A percentile compares a stretch with the other conserved stretches of the same genome.
phyloP scores from a whole-genome alignment of 2,797 vertebrate genomes.

The Girardinus metallicus region DNA sequence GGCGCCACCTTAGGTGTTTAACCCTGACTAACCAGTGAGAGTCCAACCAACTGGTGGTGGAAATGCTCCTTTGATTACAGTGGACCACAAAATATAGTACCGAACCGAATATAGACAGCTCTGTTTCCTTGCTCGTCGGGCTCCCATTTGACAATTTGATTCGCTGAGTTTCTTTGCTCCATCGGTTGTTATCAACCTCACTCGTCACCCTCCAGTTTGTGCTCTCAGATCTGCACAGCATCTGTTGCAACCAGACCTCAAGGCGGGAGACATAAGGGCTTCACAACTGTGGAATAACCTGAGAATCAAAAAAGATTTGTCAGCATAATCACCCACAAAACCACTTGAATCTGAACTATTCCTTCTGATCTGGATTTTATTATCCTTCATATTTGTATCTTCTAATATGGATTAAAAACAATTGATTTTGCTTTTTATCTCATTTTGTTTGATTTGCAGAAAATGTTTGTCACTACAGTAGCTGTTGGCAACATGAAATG shows the following conservation, averaged over 20 bases:
- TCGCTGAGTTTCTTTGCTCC: not conserved
- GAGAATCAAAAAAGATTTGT: conserved; percentile 4
- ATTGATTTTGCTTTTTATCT: not conserved
- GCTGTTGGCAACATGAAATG: conserved; percentile 30
- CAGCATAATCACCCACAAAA: not conserved
- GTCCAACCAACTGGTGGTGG: not conserved
- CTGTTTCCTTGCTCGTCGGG: not conserved
- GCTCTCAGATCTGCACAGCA: conserved; percentile 4
- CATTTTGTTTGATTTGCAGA: not conserved
- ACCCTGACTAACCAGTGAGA: not conserved
- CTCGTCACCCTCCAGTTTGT: conserved; percentile 2
- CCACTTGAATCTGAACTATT: not conserved
- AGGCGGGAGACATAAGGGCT: conserved; percentile 4
- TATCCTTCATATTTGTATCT: not conserved
- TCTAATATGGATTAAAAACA: not conserved
- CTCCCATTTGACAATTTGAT: not conserved
- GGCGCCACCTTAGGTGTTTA: not conserved
- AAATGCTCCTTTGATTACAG: not conserved
- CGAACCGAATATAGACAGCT: not conserved
- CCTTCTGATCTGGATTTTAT: not conserved
- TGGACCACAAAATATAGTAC: not conserved
- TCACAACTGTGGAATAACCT: conserved; percentile 16
- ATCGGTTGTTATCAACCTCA: conserved; percentile 7
- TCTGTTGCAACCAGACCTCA: conserved; percentile 8
- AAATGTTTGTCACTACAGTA: conserved; percentile 5